Percentiles rank a stretch among this genome's conserved stretches.
Evolutionary conservation across 2,888 invertebrate genomes (phyloP).

Genomic region (Patella ulyssiponensis): DNA sequence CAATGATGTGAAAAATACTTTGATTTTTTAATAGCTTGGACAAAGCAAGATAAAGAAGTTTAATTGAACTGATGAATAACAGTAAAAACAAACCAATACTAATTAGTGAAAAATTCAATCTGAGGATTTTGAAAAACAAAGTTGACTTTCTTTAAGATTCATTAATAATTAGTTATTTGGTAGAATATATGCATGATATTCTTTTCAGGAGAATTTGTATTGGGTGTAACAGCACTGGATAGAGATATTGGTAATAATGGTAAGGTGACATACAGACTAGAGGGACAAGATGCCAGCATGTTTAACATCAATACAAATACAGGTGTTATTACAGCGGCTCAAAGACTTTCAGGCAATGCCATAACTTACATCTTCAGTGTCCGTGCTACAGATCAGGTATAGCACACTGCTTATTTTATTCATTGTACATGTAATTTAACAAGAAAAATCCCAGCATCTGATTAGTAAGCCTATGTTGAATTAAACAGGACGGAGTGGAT

Average conservation of each 20-base stretch:
- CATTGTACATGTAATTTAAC: background rate
- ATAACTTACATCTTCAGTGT: slow-evolving; percentile 63
- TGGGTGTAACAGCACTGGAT: slow-evolving; percentile 90
- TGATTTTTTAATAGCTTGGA: no score
- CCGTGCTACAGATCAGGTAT: slow-evolving; percentile 83
- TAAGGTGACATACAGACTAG: slow-evolving; percentile 83
- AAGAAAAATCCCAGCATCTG: background rate
- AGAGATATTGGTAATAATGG: slow-evolving; percentile 87
- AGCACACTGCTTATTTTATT: background rate
- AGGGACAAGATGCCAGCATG: slow-evolving; percentile 83
- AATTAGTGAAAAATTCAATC: no score
- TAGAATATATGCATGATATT: no score
- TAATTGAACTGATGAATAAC: no score
- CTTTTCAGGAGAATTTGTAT: slow-evolving; percentile 82
- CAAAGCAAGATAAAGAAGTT: no score
- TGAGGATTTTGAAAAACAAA: no score
- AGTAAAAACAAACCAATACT: no score
- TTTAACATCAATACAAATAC: slow-evolving; percentile 86
- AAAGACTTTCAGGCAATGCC: slow-evolving; percentile 36
- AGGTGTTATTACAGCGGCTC: slow-evolving; percentile 87
- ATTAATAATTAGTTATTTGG: no score
- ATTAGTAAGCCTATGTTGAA: no score
- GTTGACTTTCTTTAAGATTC: no score
- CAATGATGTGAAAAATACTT: no score
- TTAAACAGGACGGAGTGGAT: no score